Evolutionary conservation across 1,140 invertebrate species (phyloP), one percentile per base, ranked within the genome.

Genomic region (Rhyacophila brunnea): DNA sequence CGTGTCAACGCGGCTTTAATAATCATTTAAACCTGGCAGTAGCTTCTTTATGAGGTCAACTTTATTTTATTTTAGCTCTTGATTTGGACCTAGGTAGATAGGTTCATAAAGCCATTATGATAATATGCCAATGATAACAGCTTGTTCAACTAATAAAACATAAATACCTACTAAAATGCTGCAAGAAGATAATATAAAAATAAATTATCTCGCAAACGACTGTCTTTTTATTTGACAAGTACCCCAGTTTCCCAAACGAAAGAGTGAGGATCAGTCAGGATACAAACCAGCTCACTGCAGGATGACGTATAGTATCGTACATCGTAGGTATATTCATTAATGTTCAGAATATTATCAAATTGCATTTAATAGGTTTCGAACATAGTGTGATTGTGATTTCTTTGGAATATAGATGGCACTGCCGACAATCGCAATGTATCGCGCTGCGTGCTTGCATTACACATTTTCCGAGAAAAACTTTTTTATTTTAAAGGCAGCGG

Each of bases 391-490:
- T 48, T 56, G 34, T 56, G 54, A 49, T 57, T 45, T 45, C 5
- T 2, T 28, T 19, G 55, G 49, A 59, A 40, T 59, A 59, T 49
- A 59, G 57, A 53, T 59, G 50, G 57, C 57, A 59, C 50, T 28
- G 75, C 77, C 77, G 74, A 78, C 76, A 78, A 78, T 75, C 76
- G 76, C 76, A 73, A 78, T 78, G 75, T 78, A 73, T 74, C 75
- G 72, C 74, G 75, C 75, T 73, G 57, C 57, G 52, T 52, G 56
- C 56, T 58, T 56, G 53, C 55, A 57, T 48, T 50, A 47, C 57
- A 59, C 50, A 59, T 46, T 59, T 53, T 45, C 36, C 38, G 48
- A 42, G 46, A 59, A 52, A 59, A 59, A 47, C 46, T 59, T 59
- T 52, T 58, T 59, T 52, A 28, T 59, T 59, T 51, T 46, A 44